Evolutionary conservation across 2,888 invertebrate genomes (phyloP).

Genomic region (Apamea epomidion): DNA sequence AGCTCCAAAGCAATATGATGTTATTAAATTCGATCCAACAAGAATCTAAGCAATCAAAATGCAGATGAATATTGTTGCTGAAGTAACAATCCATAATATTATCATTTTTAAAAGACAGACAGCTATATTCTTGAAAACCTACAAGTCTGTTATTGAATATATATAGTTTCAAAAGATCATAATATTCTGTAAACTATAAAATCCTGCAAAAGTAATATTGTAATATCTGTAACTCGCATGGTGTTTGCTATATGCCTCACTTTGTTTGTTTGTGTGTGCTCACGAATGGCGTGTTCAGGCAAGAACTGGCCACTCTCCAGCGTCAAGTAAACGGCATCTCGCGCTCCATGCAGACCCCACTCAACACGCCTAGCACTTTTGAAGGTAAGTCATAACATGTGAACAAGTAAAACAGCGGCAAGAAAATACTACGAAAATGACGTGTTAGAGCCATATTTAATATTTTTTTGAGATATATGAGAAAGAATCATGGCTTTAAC

Average conservation of each 20-base stretch:
- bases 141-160: background rate
- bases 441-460: background rate
- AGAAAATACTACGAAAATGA: background rate
- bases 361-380: conserved; percentile 80
- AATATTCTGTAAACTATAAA: background rate
- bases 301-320: conserved; percentile 95
- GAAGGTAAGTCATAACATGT: conserved; percentile 76
- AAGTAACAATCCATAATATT: background rate
- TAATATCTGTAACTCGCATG: conserved; percentile 50
- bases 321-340: conserved; percentile 93
- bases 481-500: background rate
- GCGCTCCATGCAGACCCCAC: conserved; percentile 82
- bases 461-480: background rate
- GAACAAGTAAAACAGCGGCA: background rate
- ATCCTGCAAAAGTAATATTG: background rate
- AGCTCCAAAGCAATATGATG: background rate
- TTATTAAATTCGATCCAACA: background rate
- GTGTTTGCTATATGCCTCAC: conserved; percentile 60
- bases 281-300: conserved; percentile 89
- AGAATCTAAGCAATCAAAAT: background rate
- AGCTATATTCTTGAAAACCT: background rate
- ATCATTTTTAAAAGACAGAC: background rate
- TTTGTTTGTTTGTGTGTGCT: conserved; percentile 85
- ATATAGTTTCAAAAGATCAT: background rate
- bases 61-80: background rate